Evolutionary conservation across 2,888 invertebrate genomes (phyloP).

Genomic region (Pristionchus japonicus): DNA sequence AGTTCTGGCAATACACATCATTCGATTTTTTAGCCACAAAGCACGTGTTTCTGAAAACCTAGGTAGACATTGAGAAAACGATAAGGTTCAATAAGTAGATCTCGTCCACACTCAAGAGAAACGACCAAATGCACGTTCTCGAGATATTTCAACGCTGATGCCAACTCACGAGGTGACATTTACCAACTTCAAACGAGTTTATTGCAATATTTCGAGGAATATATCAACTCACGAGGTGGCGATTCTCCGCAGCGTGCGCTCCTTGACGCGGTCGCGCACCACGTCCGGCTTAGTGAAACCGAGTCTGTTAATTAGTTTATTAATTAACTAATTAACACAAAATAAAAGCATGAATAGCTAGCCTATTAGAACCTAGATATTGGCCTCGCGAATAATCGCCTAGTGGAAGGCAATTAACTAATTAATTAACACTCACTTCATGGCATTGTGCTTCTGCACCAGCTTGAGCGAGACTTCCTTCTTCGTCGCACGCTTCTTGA

Average conservation of each 20-base stretch:
- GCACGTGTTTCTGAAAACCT: too few relatives aligned
- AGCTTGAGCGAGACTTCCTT: slow-evolving; percentile 13
- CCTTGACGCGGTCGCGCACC: slow-evolving; percentile 10
- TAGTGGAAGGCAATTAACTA: background rate
- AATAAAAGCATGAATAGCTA: background rate
- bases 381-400: too few relatives aligned
- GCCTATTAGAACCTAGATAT: background rate
- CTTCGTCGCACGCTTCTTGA: slow-evolving; percentile 13
- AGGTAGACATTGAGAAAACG: too few relatives aligned
- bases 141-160: too few relatives aligned
- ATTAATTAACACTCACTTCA: background rate
- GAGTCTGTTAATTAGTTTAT: slow-evolving; percentile 1
- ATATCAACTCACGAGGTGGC: slow-evolving; percentile 46
- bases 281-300: slow-evolving; percentile 41
- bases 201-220: too few relatives aligned
- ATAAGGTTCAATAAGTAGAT: too few relatives aligned
- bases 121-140: too few relatives aligned
- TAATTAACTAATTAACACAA: background rate
- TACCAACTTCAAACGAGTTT: too few relatives aligned
- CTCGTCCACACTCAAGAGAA: too few relatives aligned
- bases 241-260: slow-evolving; percentile 30
- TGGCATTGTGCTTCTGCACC: slow-evolving; percentile 23
- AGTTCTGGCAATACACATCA: too few relatives aligned
- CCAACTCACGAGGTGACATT: too few relatives aligned
- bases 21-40: too few relatives aligned